phyloP scores from a whole-genome alignment of 2,797 vertebrate genomes.

The Hypotaenidia philippensis region DNA sequence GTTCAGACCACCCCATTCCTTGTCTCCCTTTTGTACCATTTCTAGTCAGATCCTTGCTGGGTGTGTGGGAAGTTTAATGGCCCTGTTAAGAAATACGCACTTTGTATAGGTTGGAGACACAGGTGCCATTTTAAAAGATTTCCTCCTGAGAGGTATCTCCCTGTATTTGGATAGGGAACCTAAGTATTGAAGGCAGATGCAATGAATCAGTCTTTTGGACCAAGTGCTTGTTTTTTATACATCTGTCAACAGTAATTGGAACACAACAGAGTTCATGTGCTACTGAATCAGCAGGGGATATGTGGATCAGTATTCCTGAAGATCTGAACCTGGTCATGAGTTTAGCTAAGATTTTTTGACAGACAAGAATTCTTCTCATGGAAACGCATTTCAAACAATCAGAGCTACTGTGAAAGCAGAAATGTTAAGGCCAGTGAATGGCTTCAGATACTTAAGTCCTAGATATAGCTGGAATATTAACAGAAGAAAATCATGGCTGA shows the following conservation, averaged over 20 bases:
- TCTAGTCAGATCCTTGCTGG: not conserved
- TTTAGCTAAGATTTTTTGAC: not conserved
- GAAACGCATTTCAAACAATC: not conserved
- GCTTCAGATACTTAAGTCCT: not conserved
- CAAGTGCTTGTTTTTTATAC: not conserved
- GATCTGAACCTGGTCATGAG: not conserved
- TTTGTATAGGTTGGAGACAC: not conserved
- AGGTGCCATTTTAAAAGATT: not conserved
- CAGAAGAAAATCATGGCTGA: not conserved
- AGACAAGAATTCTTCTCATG: not conserved
- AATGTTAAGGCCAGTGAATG: not conserved
- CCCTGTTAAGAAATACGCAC: not conserved
- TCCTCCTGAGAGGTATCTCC: not conserved
- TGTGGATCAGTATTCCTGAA: not conserved
- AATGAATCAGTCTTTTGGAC: not conserved
- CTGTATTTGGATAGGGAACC: rapidly evolving
- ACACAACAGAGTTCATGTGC: not conserved
- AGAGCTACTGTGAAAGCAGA: not conserved
- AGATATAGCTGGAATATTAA: not conserved
- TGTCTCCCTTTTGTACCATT: not conserved
- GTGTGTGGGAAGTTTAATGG: not conserved
- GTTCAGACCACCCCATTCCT: not conserved
- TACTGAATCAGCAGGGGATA: not conserved
- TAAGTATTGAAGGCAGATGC: not conserved
- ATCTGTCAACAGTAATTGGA: not conserved